Evolutionary conservation across 2,888 invertebrate genomes (phyloP), one percentile per base, ranked within the genome.

Genomic region (Fissipunctia ypsillon): DNA sequence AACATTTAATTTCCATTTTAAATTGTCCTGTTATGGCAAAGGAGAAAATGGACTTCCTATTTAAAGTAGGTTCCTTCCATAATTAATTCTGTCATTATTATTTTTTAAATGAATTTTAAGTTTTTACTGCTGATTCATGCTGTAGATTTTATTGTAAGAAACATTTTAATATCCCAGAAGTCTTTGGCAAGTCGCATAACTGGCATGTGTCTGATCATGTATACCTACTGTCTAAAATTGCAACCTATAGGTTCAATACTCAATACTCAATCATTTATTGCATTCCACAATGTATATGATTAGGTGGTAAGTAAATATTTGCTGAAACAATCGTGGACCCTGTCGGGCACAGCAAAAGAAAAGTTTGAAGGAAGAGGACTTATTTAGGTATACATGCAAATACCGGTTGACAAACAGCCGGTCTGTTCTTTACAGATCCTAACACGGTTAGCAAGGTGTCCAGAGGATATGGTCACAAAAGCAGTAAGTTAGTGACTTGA

Each of bases 401-500:
- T n/a, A n/a, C n/a, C n/a, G n/a, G n/a, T n/a, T n/a, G n/a, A n/a
- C n/a, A n/a, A n/a, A n/a, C n/a, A n/a, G n/a, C n/a, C n/a, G n/a
- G n/a, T n/a, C n/a, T n/a, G n/a, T n/a, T n/a, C n/a, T n/a, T n/a
- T n/a, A n/a, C n/a, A n/a, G n/a, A n/a, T n/a, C n/a, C n/a, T n/a
- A n/a, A n/a, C n/a, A n/a, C 43, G 35, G 3, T 35, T 35, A 35
- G 35, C 45, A 45, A 19, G 31, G 61, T 73, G 41, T 76, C 61
- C 45, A 59, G 66, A 81, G 50, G 38, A 63, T 61, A 59, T 64
- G n/a, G 45, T 61, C 68, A 45, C 80, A 70, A 70, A 66, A 50
- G 52, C 28, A 43, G 52, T 35, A 22, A 60, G 52, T 54, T 73
- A 52, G 19, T 22, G 19, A 65, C 59, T 78, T 59, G 60, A n/a